Conservation (phyloP, 2,888 invertebrate genomes). For the Himalopsyche tibetana region DNA sequence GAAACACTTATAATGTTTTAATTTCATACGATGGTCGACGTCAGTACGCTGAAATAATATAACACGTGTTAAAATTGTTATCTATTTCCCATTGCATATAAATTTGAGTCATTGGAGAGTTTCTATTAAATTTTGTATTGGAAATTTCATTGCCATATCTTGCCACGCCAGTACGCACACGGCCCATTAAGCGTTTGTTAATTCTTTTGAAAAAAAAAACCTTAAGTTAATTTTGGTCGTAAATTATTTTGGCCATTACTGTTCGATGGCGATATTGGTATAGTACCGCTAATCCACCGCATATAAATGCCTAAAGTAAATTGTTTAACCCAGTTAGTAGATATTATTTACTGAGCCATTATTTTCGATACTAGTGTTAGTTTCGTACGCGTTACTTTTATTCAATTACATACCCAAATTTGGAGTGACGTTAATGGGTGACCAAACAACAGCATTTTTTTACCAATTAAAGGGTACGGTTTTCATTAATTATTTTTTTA, state of each 20-base stretch:
- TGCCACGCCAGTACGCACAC: background rate
- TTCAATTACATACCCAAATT: too few relatives aligned
- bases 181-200: background rate
- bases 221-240: conserved; percentile 1
- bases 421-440: too few relatives aligned
- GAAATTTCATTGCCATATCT: background rate
- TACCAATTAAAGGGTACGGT: too few relatives aligned
- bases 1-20: too few relatives aligned
- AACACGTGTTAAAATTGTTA: background rate
- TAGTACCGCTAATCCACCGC: conserved; percentile 15
- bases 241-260: conserved; percentile 1
- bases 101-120: background rate
- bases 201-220: background rate
- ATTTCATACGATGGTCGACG: too few relatives aligned
- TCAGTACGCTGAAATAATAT: too few relatives aligned
- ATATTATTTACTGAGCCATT: background rate
- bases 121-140: background rate
- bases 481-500: too few relatives aligned
- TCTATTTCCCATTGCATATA: background rate
- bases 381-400: background rate
- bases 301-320: conserved; percentile 13
- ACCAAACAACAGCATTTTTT: too few relatives aligned
- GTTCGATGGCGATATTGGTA: conserved; percentile 7
- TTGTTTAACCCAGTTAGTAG: conserved; percentile 24
- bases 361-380: background rate